Evolutionary conservation across 2,888 invertebrate genomes (phyloP).

Genomic region (Willowsia nigromaculata): DNA sequence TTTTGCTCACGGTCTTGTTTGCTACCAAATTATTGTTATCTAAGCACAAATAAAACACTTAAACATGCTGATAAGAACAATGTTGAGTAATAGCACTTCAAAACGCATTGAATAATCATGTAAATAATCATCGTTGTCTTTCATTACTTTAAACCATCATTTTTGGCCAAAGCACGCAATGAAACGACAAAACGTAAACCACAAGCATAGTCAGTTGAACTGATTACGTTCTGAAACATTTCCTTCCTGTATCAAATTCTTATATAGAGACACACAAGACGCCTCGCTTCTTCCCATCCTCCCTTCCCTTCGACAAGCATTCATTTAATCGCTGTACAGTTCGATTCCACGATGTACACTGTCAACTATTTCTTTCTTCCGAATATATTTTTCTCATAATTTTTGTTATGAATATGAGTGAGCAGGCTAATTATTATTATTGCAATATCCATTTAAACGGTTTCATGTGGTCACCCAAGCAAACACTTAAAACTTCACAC

Average conservation of each 20-base stretch:
- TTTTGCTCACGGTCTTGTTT: constrained; percentile 1
- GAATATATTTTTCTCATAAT: neutral
- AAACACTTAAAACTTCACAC: neutral
- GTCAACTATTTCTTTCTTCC: neutral
- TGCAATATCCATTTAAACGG: neutral
- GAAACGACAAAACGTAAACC: no score
- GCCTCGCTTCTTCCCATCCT: neutral
- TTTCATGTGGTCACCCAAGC: constrained; percentile 45
- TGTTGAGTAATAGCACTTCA: neutral
- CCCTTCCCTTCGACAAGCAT: neutral
- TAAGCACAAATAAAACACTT: neutral
- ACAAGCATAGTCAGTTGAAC: neutral
- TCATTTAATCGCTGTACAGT: neutral
- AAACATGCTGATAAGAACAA: neutral
- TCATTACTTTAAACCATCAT: neutral
- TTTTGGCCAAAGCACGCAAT: constrained; percentile 1
- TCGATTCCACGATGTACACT: neutral
- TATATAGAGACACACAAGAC: neutral
- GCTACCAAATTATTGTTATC: neutral
- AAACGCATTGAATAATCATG: neutral
- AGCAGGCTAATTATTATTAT: neutral
- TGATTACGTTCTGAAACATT: constrained; percentile 16
- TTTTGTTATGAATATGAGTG: neutral
- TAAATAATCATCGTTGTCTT: neutral
- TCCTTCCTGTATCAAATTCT: constrained; percentile 10